phyloP scores from a whole-genome alignment of 2,888 invertebrate genomes.

The Orthonevra nobilis region DNA sequence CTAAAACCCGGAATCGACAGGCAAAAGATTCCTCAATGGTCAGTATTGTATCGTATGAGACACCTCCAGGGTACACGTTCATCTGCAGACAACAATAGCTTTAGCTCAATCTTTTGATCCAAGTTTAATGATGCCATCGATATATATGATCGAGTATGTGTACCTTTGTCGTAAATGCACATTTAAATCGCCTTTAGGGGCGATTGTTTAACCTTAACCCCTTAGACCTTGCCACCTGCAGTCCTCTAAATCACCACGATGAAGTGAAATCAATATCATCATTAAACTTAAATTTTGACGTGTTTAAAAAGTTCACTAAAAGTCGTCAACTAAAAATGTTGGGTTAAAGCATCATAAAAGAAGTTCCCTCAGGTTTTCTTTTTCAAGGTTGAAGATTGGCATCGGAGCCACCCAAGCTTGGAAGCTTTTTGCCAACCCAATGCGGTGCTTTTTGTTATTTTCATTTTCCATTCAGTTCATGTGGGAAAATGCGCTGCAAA shows the following conservation, averaged over 20 bases:
- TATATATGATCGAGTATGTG: no score
- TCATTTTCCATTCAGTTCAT: slow-evolving; percentile 68
- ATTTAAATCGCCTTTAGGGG: slow-evolving; percentile 1
- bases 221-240: background rate
- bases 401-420: slow-evolving; percentile 27
- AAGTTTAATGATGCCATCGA: background rate
- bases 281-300: slow-evolving; percentile 19
- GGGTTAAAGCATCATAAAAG: no score
- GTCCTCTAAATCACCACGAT: slow-evolving; percentile 15
- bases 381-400: slow-evolving; percentile 51
- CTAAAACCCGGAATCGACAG: no score
- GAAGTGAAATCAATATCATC: background rate
- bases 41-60: no score
- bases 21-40: no score
- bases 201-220: background rate
- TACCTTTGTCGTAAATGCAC: background rate
- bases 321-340: no score
- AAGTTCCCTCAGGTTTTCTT: slow-evolving; percentile 50
- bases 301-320: slow-evolving; percentile 29
- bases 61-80: background rate
- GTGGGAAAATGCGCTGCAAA: slow-evolving; percentile 63
- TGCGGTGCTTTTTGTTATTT: slow-evolving; percentile 28
- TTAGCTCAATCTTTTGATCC: background rate
- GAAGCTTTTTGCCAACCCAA: slow-evolving; percentile 50
- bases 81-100: background rate